Percentiles rank a stretch among this genome's conserved stretches.
Evolutionary conservation across 1,140 invertebrate genomes (phyloP).

Genomic region (Halictus rubicundus): DNA sequence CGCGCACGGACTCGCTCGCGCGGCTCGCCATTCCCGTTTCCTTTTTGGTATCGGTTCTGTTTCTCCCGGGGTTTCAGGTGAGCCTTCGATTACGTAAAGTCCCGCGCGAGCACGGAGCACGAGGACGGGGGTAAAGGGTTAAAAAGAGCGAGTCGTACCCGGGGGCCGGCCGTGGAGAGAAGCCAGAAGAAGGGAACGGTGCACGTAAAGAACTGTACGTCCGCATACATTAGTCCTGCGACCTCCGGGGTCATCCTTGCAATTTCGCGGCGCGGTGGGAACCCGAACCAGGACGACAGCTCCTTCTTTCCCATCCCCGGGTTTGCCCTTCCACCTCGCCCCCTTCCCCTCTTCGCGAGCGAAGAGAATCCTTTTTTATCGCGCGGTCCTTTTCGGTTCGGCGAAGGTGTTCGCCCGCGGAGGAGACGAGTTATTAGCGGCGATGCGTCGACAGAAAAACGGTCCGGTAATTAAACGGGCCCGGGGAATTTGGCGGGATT

Average conservation of each 20-base stretch:
- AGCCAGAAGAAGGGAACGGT: conserved; percentile 1
- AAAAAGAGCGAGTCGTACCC: conserved; percentile 2
- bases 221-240: conserved; percentile 68
- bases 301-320: conserved; percentile 26
- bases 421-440: conserved; percentile 54
- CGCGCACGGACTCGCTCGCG: neutral
- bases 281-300: conserved; percentile 56
- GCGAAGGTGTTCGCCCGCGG: neutral
- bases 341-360: neutral
- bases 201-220: conserved; percentile 67
- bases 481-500: conserved; percentile 50
- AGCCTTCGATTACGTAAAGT: conserved; percentile 55
- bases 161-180: conserved; percentile 7
- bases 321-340: neutral
- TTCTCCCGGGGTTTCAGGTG: conserved; percentile 9
- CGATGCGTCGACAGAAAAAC: conserved; percentile 45
- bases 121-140: conserved; percentile 19
- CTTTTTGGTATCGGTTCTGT: conserved; percentile 10
- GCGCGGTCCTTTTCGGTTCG: conserved; percentile 25
- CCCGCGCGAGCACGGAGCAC: conserved; percentile 20
- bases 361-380: conserved; percentile 19
- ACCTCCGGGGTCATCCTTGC: conserved; percentile 66
- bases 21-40: conserved; percentile 26
- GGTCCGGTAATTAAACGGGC: conserved; percentile 38
- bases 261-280: conserved; percentile 65